phyloP scores from a whole-genome alignment of 2,113 vertebrate species.

The Myrmecophaga tridactyla region DNA sequence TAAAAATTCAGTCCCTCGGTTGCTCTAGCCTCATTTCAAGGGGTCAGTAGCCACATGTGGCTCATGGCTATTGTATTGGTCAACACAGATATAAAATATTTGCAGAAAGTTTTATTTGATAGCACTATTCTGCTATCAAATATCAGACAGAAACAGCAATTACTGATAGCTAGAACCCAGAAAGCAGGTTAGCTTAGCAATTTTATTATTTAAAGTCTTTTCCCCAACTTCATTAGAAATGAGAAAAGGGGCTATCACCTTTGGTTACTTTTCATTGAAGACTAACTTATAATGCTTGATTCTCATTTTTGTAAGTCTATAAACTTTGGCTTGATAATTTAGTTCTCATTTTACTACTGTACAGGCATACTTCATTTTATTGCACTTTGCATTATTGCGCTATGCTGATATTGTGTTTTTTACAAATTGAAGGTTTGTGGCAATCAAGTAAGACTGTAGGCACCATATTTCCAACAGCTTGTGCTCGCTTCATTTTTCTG shows the following conservation, averaged over 20 bases:
- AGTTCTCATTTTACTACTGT: background rate
- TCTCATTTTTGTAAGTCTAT: background rate
- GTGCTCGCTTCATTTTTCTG: too few species aligned
- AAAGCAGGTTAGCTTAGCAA: background rate
- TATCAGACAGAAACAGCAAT: background rate
- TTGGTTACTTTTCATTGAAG: background rate
- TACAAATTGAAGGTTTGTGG: too few species aligned
- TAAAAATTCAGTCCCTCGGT: background rate
- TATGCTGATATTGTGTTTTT: too few species aligned
- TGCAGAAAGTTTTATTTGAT: background rate
- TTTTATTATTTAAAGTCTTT: background rate
- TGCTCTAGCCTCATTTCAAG: too few species aligned
- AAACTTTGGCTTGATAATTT: background rate
- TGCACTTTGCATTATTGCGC: too few species aligned
- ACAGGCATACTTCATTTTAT: too few species aligned
- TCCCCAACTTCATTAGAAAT: background rate
- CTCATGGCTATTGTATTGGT: background rate
- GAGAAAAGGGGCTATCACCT: background rate
- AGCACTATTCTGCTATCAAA: accelerated
- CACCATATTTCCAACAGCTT: too few species aligned
- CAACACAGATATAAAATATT: background rate
- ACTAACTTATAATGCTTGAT: background rate
- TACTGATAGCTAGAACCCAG: background rate
- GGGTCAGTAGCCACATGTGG: background rate
- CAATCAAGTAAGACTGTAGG: too few species aligned